Base-by-base conservation (phyloP, 2,888 invertebrate genomes). In the Drosophila rubida region DNA sequence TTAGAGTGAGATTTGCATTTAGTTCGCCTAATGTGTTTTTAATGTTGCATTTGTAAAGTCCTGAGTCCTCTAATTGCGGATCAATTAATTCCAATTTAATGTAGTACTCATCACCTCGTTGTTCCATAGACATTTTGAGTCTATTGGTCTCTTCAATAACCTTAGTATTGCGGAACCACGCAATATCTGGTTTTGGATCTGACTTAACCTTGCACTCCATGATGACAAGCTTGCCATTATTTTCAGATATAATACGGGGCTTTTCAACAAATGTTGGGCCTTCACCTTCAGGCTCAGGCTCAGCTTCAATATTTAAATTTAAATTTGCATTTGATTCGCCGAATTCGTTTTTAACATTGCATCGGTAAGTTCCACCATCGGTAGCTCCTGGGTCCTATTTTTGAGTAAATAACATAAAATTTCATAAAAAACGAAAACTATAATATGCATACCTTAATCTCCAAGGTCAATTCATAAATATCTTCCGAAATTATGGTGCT, bases 301-400 rank as follows among this genome's bases (percentile, higher is more conserved):
- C 97, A 87, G 99, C 98, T 94, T 98, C 98, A 91, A 99, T 98
- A 92, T 99, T 99, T 62, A 99, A 93, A 90, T 98, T 98, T 55
- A 99, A 94, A 92, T 98, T 98, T 70, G 98, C 98, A 92, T 98
- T 98, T 87, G 97, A 97, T 93, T 99, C 99, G 70, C 99, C 99
- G 91, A 95, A 97, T 92, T 98, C 97, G 91, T 98, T 99, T 93
- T 96, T 96, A 68, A 98, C 97, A 92, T 98, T 96, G 93, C 99
- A 98, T 91, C 98, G 96, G 92, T 97, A 97, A 37, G 96, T 95
- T 39, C 97, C 97, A 68, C 96, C 96, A 90, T 97, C 97, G 19
- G 95, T 94, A 69, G 95, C 95, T 50, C 95, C 93, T 19, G 96
- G 96, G 91, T 96, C 96, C 96, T 97, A 88, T 14, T 42, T 23